Base-by-base conservation (phyloP, 2,797 vertebrate genomes). In the Dendrocincla fuliginosa region DNA sequence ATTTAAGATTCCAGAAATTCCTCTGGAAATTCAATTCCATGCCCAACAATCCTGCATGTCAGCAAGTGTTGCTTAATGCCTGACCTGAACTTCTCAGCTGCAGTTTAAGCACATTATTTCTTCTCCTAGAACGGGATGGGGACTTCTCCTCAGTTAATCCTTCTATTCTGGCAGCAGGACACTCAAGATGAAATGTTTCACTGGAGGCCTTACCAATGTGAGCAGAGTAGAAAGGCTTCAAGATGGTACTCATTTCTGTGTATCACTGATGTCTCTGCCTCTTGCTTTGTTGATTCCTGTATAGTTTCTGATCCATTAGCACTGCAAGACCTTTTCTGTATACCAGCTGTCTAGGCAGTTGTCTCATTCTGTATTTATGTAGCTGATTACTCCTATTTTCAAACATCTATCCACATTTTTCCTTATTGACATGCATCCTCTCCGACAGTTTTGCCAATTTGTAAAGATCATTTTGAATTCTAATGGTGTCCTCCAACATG, bases 341-440 rank as follows among this genome's bases (percentile, higher is more conserved):
- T 16, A 91, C 33, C 92, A 94, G 94, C 88, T 90, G 86, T 59
- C 92, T 78, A 93, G 88, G 77, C 92, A 94, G 92, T 97, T 97
- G 94, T 82, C 28, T 95, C 91, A 90, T 89, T 94, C 92, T 87
- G 70, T 96, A 91, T 96, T 96, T 96, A 95, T 93, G 92, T 84
- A 93, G 95, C 84, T 94, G 95, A 97, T 97, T 95, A 94, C 90
- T 87, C 80, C 90, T 94, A 95, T 94, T 95, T 97, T 95, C 94
- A 95, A 96, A 95, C 94, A 96, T 95, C 94, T 87, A 96, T 82
- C 93, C 84, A 65, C 88, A 92, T 95, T 96, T 95, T 84, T 94
- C 77, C 90, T 94, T 92, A 97, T 77, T 96, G 95, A 95, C 90
- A 93, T 86, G 83, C 74, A 92, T 92, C 70, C 88, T 96, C 92